These are phyloP conservation scores for Drosophila formosana DNA, from an alignment of 2,888 invertebrate genomes.

Conservation along the genomic window DNA sequence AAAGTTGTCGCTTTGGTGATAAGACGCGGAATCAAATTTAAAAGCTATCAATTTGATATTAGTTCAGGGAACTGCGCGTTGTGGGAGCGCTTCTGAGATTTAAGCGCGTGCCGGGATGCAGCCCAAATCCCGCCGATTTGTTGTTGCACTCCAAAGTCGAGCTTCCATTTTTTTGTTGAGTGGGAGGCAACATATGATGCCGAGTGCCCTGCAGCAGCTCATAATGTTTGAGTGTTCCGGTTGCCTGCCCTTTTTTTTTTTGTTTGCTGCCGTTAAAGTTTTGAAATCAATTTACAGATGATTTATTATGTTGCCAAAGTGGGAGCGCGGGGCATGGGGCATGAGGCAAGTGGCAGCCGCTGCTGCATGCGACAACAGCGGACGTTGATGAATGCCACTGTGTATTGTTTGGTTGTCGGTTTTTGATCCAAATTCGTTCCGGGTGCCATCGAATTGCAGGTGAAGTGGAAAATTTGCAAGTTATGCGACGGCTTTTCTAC, in stretches of 20 bases:
- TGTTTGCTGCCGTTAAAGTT: constrained; percentile 58
- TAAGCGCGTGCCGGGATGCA: constrained; percentile 62
- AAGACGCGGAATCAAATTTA: constrained; percentile 83
- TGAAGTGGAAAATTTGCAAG: constrained; percentile 76
- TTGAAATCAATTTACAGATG: constrained; percentile 79
- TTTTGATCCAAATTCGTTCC: constrained; percentile 69
- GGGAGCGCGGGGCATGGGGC: not conserved
- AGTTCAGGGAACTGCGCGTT: constrained; percentile 63
- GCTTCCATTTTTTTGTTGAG: constrained; percentile 13
- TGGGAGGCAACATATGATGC: constrained; percentile 33
- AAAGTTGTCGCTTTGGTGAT: constrained; percentile 68
- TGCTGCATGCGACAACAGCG: constrained; percentile 66
- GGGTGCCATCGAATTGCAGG: constrained; percentile 60
- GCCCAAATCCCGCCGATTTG: constrained; percentile 25
- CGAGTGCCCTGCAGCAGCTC: constrained; percentile 45
- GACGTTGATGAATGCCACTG: constrained; percentile 76
- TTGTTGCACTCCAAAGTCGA: constrained; percentile 8
- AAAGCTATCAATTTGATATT: constrained; percentile 83
- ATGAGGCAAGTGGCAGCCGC: constrained; percentile 13
- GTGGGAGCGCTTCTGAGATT: constrained; percentile 49
- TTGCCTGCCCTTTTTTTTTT: constrained; percentile 24
- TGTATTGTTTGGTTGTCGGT: constrained; percentile 77
- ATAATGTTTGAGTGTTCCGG: constrained; percentile 42
- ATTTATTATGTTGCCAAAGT: constrained; percentile 68
- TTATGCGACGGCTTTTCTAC: constrained; percentile 66